These are phyloP conservation scores for Mustelus asterias DNA, from an alignment of 2,113 vertebrate species.

Conservation along the genomic window DNA sequence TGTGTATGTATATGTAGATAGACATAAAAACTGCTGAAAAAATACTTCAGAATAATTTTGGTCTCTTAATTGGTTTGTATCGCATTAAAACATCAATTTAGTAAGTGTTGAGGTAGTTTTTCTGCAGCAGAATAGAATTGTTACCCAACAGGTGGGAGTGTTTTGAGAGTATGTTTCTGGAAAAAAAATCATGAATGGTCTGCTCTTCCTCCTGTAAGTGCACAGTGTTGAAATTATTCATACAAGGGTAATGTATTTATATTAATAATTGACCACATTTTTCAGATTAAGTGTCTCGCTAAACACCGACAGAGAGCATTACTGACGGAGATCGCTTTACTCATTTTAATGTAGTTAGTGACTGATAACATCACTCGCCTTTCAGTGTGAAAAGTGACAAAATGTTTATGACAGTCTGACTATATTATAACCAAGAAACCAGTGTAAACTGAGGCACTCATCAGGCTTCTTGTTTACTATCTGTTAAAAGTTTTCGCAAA, in stretches of 20 bases:
- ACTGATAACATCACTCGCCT: background rate
- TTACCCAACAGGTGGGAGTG: background rate
- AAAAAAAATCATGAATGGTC: background rate
- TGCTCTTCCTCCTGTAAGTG: background rate
- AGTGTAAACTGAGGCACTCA: background rate
- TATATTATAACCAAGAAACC: background rate
- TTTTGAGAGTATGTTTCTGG: background rate
- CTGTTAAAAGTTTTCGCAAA: background rate
- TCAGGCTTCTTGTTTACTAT: background rate
- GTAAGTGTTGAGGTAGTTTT: background rate
- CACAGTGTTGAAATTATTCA: background rate
- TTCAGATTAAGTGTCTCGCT: background rate
- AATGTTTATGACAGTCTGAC: background rate
- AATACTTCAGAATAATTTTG: no score
- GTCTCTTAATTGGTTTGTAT: no score
- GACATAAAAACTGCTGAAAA: background rate
- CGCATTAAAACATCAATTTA: background rate
- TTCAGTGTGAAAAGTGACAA: background rate
- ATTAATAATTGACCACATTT: background rate
- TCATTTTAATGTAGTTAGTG: background rate
- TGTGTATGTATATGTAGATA: slow-evolving; percentile 2
- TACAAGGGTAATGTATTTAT: background rate
- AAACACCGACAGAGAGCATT: background rate
- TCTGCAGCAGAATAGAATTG: background rate
- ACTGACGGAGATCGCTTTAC: background rate